These are phyloP conservation scores for Passer montanus DNA, from an alignment of 2,113 vertebrate species.

Conservation along the genomic window DNA sequence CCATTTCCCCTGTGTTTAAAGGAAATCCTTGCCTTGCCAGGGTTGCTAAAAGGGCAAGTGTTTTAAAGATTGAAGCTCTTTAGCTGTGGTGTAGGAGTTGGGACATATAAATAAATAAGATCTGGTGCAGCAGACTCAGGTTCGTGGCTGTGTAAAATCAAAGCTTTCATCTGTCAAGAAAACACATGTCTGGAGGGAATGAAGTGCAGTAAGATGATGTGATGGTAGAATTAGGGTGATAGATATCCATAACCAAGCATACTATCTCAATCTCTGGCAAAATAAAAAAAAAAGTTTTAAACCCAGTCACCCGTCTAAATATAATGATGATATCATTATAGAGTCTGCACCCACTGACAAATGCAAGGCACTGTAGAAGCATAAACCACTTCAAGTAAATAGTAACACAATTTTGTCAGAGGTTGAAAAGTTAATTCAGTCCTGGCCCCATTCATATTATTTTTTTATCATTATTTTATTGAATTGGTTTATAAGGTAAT, in stretches of 20 bases:
- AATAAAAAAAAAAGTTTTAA: neutral
- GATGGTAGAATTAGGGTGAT: neutral
- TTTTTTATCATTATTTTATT: neutral
- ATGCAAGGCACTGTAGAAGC: neutral
- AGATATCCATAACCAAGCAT: neutral
- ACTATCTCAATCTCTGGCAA: neutral
- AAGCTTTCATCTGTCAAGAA: neutral
- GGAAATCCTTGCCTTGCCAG: neutral
- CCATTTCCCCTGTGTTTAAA: neutral
- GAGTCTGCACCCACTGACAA: neutral
- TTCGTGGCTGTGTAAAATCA: neutral
- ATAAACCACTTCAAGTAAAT: conserved; percentile 12
- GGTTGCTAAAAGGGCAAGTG: neutral
- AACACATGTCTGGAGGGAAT: neutral
- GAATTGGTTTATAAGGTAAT: neutral
- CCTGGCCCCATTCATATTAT: neutral
- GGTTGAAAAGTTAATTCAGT: neutral
- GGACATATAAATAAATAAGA: neutral
- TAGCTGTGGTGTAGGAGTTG: neutral
- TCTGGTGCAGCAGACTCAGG: neutral
- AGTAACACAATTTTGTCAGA: conserved; percentile 5
- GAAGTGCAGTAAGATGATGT: neutral
- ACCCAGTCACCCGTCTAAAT: neutral
- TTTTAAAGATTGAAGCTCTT: neutral
- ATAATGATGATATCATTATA: conserved; percentile 1